Base-by-base conservation (phyloP, 2,797 vertebrate species). In the Tapera naevia region DNA sequence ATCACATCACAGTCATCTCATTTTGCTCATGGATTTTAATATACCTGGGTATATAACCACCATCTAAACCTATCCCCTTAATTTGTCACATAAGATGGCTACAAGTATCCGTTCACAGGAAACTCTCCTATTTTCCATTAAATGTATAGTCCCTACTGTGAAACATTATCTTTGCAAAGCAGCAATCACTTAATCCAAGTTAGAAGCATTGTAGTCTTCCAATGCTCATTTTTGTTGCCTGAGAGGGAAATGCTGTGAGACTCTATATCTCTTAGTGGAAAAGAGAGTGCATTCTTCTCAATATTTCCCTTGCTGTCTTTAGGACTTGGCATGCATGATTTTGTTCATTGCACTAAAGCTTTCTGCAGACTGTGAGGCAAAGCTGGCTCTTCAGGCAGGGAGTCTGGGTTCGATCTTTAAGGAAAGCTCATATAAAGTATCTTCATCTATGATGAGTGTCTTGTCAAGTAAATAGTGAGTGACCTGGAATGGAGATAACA, bases 391-490 rank as follows among this genome's bases (percentile, higher is more conserved):
- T 99, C 99, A 99, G 97, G 99, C 99, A 7, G 99, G 98, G 88
- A 99, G 98, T 95, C 99, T 98, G 88, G 99, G 99, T 96, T 99
- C 99, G 30, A 99, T 98, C 97, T 99, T 99, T 90, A 99, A 98
- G 6, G 99, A 99, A 90, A 99, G 98, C 88, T 99, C 99, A 86
- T 99, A 99, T 62, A 99, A 97, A 0, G 99, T 99, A 94, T 99
- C 99, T 97, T 99, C 99, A 22, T 99, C 99, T 96, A 99, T 99
- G 97, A 99, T 99, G 89, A 99, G 98, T 30, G 98, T 98, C 97
- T 99, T 99, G 98, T 99, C 99, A 96, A 99, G 97, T 94, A 99
- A 98, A 96, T 99, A 99, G 89, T 99, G 99, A 91, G 99, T 99
- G 94, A 99, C 99, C 99, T 99, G 96, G 43, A 74, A 25, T 11